These are phyloP conservation scores for Phorcus lineatus DNA, from an alignment of 2,888 invertebrate genomes.

Conservation along the genomic window DNA sequence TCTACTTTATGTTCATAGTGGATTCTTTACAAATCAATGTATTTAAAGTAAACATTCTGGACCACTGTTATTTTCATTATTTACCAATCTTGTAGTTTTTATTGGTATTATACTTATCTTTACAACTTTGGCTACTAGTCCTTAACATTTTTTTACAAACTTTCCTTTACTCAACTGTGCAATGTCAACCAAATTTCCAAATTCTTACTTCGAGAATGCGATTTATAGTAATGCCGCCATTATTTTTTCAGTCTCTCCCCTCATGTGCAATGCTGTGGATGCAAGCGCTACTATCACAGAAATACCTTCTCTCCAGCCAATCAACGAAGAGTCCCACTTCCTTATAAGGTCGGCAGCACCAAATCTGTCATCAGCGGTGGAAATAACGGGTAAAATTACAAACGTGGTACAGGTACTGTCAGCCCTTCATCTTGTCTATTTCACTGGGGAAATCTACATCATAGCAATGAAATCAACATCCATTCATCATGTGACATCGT, in stretches of 20 bases:
- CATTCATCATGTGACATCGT: background rate
- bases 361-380: background rate
- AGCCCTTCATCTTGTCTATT: background rate
- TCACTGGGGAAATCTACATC: background rate
- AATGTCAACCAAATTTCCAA: too few species aligned
- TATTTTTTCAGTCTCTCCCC: slow-evolving; percentile 52
- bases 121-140: too few species aligned
- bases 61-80: too few species aligned
- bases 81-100: too few species aligned
- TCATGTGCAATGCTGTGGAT: slow-evolving; percentile 55
- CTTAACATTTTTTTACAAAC: too few species aligned
- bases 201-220: too few species aligned
- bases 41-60: too few species aligned
- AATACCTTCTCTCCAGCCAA: slow-evolving; percentile 51
- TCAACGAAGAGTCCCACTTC: slow-evolving; percentile 51
- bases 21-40: too few species aligned
- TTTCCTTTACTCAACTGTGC: too few species aligned
- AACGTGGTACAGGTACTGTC: background rate
- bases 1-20: too few species aligned
- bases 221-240: too few species aligned
- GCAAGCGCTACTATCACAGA: slow-evolving; percentile 47
- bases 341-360: slow-evolving; percentile 42
- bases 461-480: background rate
- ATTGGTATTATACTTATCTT: too few species aligned
- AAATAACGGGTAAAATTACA: slow-evolving; percentile 11